Base-by-base conservation (phyloP, 2,888 invertebrate species). In the Acanthosepion pharaonis region DNA sequence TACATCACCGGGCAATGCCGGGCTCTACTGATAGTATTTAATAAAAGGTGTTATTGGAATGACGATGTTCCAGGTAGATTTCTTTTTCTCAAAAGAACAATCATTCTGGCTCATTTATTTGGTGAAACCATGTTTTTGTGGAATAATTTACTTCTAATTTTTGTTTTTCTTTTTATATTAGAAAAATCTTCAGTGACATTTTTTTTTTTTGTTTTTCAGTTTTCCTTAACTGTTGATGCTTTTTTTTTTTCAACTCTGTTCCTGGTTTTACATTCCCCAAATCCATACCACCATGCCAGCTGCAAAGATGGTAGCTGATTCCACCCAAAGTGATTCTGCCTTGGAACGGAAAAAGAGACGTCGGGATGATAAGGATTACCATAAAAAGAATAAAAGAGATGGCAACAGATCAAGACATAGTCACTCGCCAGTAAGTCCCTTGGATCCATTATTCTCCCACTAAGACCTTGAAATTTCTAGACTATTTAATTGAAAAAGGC, bases 221-320 rank as follows among this genome's bases (percentile, higher is more conserved):
- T 78, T 78, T 78, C 59, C 20, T 23, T n/a, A 78, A 9, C 3
- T 78, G 15, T 78, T 78, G n/a, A n/a, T 78, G 5, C n/a, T n/a
- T 78, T 78, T 78, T 33, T 78, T 33, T 33, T 78, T 4, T 8
- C n/a, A 78, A 78, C n/a, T 78, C 33, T n/a, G 33, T 78, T n/a
- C 78, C 78, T 78, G 78, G 78, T 78, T 78, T 33, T 33, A 23
- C 78, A 78, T 78, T 78, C 78, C 11, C 18, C 15, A 11, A 78
- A 48, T 49, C 9, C 2, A 53, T 20, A 4, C 25, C n/a, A 95
- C 25, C 49, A 96, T 96, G 96, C 96, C 96, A 96, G 96, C 97
- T 5, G 96, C 96, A 23, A 97, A 96, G 94, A 97, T 97, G 97
- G 96, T 97, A 48, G 97, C 97, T 0, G 97, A 97, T 94, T 97